Evolutionary conservation across 1,140 invertebrate species (phyloP), one percentile per base, ranked within the genome.

Genomic region (Paraescarpia echinospica): DNA sequence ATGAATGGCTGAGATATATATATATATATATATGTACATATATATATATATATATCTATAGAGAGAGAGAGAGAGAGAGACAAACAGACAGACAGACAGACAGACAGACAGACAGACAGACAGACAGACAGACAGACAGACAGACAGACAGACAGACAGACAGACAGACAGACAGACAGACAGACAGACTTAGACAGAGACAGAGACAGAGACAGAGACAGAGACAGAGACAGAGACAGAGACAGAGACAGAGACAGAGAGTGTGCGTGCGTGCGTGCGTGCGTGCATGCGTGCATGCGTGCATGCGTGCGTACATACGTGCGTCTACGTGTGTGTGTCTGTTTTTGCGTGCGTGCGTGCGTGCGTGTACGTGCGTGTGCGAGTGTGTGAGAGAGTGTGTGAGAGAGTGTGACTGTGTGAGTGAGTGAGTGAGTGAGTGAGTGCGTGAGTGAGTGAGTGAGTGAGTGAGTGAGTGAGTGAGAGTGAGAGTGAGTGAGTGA

Each of bases 401-500:
- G 41, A 41, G 12, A 6, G 4, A 41, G 41, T 41, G n/a, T 33
- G 89, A 31, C 89, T 34, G 41, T 5, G 4, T 34, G 18, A 34
- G 2, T 90, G 34, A 22, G 92, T n/a, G 12, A 51, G 92, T 90
- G 93, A 92, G 92, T 35, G 89, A 91, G 33, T 35, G 18, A 8
- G 91, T 92, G 59, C 1, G 59, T 77, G 59, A 18, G 59, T 77
- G 59, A 41, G 41, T 41, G 41, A 41, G 41, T 41, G 41, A 41
- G 41, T 41, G 41, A 41, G 41, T 41, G 41, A 41, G 41, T 77
- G 22, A 18, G 59, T 77, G 59, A 92, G 6, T 77, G 92, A 93
- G 92, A 35, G 91, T 51, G 92, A 88, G 92, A 93, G 35, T 93
- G 90, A 88, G 91, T 93, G 92, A 93, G 92, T 93, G 91, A 93